These are phyloP conservation scores for Bovichtus diacanthus DNA, from an alignment of 2,797 vertebrate species.

Conservation along the genomic window DNA sequence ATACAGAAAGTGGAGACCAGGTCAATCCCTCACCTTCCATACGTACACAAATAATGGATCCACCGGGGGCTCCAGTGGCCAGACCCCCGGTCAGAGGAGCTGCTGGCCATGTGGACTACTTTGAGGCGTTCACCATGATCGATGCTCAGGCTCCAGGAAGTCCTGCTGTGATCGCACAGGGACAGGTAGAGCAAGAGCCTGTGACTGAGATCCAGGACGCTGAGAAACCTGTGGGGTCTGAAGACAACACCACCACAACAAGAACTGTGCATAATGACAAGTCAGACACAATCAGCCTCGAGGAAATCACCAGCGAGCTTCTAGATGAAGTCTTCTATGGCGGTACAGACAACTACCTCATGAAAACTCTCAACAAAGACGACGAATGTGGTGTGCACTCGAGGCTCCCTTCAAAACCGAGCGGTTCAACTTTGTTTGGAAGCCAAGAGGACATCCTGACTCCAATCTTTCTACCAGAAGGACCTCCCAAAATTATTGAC, in stretches of 20 bases:
- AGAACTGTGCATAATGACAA: constrained; percentile 44
- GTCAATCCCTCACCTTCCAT: not conserved
- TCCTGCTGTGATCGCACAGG: constrained; percentile 69
- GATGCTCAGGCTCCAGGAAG: constrained; percentile 84
- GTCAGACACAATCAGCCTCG: constrained; percentile 67
- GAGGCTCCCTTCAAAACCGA: constrained; percentile 77
- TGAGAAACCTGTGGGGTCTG: not conserved
- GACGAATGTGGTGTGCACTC: constrained; percentile 28
- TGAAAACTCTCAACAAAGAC: constrained; percentile 51
- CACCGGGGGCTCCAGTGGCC: constrained; percentile 73
- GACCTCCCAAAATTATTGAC: constrained; percentile 87
- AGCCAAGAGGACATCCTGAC: constrained; percentile 89
- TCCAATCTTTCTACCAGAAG: constrained; percentile 88
- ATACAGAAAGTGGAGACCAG: not conserved
- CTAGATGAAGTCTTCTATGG: constrained; percentile 93
- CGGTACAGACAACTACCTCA: constrained; percentile 46
- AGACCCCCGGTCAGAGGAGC: constrained; percentile 57
- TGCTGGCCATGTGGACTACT: constrained; percentile 88
- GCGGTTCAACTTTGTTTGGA: constrained; percentile 88
- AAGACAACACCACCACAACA: constrained; percentile 1
- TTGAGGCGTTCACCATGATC: constrained; percentile 91
- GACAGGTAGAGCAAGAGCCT: constrained; percentile 46
- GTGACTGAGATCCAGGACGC: constrained; percentile 9
- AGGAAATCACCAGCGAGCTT: constrained; percentile 82
- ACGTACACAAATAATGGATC: constrained; percentile 54